Evolutionary conservation across 92 coral and sea anemone species (phyloP), one percentile per base, ranked within the genome.

Genomic region (Micromussa lordhowensis): DNA sequence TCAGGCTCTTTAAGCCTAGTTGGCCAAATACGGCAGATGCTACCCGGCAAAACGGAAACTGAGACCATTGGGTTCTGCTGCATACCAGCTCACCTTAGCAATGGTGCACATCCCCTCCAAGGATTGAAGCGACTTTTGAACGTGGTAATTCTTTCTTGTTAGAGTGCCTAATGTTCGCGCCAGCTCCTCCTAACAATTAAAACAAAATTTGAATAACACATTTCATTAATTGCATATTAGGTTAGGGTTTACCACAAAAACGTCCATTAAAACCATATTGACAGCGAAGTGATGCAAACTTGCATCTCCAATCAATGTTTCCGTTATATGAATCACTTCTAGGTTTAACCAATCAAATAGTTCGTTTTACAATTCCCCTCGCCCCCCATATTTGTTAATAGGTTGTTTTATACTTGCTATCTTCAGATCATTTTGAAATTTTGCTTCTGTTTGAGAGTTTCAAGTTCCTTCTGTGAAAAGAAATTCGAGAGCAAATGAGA

Each of bases 51-150:
- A 18, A 48, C 75, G 19, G 38, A 16, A 15, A 69, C 36, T 0
- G 10, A 71, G 76, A 21, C 24, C 4, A n/a, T 71, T 10, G 0
- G 22, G 36, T 71, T 35, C 40, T 28, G 18, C 30, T 4, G 2
- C 17, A 77, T 21, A 15, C 29, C 13, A 35, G 6, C 82, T 82
- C 82, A 95, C 98, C 96, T 95, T 92, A 26, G 98, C 96, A 69
- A 95, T 92, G 18, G 93, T 90, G 28, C 98, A 94, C 98, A 95
- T 95, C 32, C 94, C 93, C 88, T 95, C 98, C 15, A 95, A 85
- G 32, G 96, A 83, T 40, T 95, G 95, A 10, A 94, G 73, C 6
- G 93, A 89, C 80, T 94, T 95, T 40, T 95, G 98, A 19, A 92
- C 90, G 66, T 91, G 89, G 68, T 87, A 80, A 81, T 94, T 95